Percentiles rank a stretch among this genome's conserved stretches.
These are phyloP conservation scores for Oenanthe oenanthe DNA, from an alignment of 2,113 vertebrate species.

Conservation along the genomic window DNA sequence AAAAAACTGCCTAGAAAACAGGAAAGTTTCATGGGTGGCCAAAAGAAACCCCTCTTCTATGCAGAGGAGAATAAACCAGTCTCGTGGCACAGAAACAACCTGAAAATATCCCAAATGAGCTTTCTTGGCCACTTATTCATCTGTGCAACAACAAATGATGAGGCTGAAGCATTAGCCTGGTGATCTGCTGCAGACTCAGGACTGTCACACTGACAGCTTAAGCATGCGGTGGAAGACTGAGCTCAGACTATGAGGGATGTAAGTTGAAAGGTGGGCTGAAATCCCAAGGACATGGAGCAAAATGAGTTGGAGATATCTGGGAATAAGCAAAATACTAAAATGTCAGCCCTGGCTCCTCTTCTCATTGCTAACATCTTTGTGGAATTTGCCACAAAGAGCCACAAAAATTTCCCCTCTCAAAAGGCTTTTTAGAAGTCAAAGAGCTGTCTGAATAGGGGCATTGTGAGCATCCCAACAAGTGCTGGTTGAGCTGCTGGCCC, in stretches of 20 bases:
- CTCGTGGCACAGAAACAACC: not conserved
- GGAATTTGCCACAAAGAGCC: not conserved
- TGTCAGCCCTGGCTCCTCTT: not conserved
- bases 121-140: not conserved
- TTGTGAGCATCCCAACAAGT: not conserved
- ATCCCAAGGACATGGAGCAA: not conserved
- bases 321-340: not conserved
- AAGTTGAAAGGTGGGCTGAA: not conserved
- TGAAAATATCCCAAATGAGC: not conserved
- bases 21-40: fast-evolving
- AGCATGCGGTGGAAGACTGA: not conserved
- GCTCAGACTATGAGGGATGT: not conserved
- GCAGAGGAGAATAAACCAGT: not conserved
- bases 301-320: not conserved
- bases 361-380: not conserved
- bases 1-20: fast-evolving
- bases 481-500: not conserved
- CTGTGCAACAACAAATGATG: not conserved
- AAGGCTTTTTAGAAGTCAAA: conserved; percentile 25
- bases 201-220: not conserved
- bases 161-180: not conserved
- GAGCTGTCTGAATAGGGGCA: not conserved
- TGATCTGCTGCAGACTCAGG: not conserved
- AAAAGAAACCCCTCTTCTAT: not conserved
- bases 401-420: not conserved